These are phyloP conservation scores for Tapirus terrestris DNA, from an alignment of 2,113 vertebrate species.

Conservation along the genomic window DNA sequence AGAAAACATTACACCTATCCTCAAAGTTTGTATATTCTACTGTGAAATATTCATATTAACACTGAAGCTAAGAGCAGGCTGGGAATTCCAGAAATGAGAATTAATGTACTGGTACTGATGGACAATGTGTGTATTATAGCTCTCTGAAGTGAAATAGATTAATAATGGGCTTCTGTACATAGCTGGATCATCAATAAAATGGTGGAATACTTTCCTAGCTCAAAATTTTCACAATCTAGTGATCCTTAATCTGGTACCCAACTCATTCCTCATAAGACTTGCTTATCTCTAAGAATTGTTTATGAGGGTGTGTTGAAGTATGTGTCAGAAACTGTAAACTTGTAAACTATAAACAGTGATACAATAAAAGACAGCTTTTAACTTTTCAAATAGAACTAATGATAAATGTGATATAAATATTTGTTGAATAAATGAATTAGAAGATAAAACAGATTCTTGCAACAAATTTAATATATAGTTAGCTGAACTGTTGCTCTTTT, in stretches of 20 bases:
- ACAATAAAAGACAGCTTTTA: constrained; percentile 43
- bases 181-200: constrained; percentile 65
- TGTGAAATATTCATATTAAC: constrained; percentile 61
- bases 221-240: constrained; percentile 64
- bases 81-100: constrained; percentile 54
- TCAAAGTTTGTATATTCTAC: constrained; percentile 52
- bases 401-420: constrained; percentile 20
- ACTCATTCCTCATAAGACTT: constrained; percentile 39
- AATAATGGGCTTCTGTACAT: constrained; percentile 59
- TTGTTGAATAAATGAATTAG: constrained; percentile 57
- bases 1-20: background rate
- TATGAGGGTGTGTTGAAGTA: constrained; percentile 26
- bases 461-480: constrained; percentile 26
- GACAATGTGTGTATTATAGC: constrained; percentile 62
- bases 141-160: constrained; percentile 65
- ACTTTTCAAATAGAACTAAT: background rate
- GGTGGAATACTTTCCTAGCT: background rate
- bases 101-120: constrained; percentile 69
- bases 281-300: constrained; percentile 53
- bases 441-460: constrained; percentile 28
- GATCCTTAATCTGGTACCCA: constrained; percentile 63
- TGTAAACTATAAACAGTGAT: constrained; percentile 36
- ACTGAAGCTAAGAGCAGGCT: constrained; percentile 39
- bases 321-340: constrained; percentile 23
- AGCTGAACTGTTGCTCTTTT: background rate